A percentile compares a stretch with the other conserved stretches of the same genome.
phyloP scores from a whole-genome alignment of 2,797 vertebrate species.

The Microcaecilia unicolor region DNA sequence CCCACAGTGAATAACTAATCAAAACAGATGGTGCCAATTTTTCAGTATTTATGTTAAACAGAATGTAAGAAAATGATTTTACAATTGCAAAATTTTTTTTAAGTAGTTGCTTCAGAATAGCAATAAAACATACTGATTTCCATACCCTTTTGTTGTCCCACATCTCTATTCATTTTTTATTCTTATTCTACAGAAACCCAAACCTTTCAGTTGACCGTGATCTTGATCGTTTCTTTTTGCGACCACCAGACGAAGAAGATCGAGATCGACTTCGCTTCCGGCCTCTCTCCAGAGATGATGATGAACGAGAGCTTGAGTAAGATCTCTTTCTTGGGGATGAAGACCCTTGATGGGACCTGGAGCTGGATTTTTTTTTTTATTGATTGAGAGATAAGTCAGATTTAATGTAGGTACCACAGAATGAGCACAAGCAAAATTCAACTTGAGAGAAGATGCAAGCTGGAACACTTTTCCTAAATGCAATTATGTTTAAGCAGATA shows the following conservation, averaged over 20 bases:
- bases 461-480: no score
- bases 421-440: neutral
- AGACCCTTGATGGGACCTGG: slow-evolving; percentile 94
- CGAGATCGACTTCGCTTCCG: slow-evolving; percentile 94
- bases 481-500: no score
- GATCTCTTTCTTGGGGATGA: slow-evolving; percentile 89
- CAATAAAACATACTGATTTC: no score
- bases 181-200: slow-evolving; percentile 99
- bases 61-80: neutral
- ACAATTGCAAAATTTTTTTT: no score
- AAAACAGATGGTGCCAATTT: no score
- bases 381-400: slow-evolving; percentile 79
- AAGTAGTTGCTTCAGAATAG: no score
- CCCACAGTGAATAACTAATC: no score
- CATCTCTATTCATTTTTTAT: slow-evolving; percentile 62
- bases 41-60: neutral
- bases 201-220: slow-evolving; percentile 99
- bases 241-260: slow-evolving; percentile 87
- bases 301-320: slow-evolving; percentile 72
- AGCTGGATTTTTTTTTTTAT: slow-evolving; percentile 99
- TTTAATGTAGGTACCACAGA: slow-evolving; percentile 55
- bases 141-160: no score
- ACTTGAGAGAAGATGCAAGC: no score
- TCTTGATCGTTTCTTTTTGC: slow-evolving; percentile 95
- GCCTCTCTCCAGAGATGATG: slow-evolving; percentile 85